Base-by-base conservation (phyloP, 2,888 invertebrate species). In the Xanthia togata region DNA sequence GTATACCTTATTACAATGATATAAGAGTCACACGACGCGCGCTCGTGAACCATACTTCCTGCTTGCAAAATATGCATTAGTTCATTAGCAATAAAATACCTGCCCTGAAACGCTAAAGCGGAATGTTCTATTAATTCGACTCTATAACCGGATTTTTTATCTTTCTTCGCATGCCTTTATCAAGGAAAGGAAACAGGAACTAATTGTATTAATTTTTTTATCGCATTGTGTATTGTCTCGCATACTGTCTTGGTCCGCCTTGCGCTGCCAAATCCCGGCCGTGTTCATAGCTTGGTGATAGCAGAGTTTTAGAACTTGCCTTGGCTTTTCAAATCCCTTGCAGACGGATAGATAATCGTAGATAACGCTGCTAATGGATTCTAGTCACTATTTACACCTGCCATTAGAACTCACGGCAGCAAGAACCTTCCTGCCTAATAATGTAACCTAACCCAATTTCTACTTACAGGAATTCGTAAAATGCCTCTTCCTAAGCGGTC, bases 401-500 rank as follows among this genome's bases (percentile, higher is more conserved):
- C 12, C 44, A 68, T 68, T 44, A 67, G 44, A 67, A 70, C 2
- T 23, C 31, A 68, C 35, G n/a, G n/a, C n/a, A 35, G 17, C 17
- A 35, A 6, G 4, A 23, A 31, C 6, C 6, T 31, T 72, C 4
- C n/a, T 6, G 20, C 5, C 44, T 59, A 67, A 20, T 31, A 53
- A 23, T 62, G 35, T 65, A 47, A 55, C n/a, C 4, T 8, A 0
- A 50, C 6, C 6, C 1, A 57, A n/a, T 72, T 71, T 85, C 1
- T 65, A 0, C 26, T 90, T 89, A 8, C 95, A 98, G 96, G 98
- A 98, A 92, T 99, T 99, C 93, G 98, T 99, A 35, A 98, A 98
- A 96, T 98, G 98, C 35, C 96, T 99, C 26, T 99, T 99, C 93
- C 96, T 99, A 70, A 98, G 98, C 81, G 99, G 99, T 0, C 99